Base-by-base conservation (phyloP, 2,113 vertebrate genomes). In the Neogale vison region DNA sequence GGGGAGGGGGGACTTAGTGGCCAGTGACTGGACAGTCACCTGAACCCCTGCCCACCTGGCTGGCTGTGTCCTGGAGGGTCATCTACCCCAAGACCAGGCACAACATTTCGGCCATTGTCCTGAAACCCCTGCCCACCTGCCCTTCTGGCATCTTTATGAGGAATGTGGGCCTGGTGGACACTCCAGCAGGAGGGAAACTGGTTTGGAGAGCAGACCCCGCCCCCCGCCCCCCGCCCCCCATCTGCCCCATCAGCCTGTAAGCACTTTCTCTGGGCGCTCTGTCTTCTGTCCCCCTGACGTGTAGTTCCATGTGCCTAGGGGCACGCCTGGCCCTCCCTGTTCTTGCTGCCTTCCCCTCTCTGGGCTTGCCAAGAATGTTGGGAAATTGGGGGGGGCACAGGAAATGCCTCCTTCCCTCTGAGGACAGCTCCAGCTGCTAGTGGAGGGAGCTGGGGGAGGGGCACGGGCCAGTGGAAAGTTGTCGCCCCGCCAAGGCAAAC, bases 391-490 rank as follows among this genome's bases (percentile, higher is more conserved):
- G 47, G 98, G 92, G 97, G 88, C 97, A 98, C 98, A 98, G 99
- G 99, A 99, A 99, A 99, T 99, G 98, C 98, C 98, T 98, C 98
- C 98, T 98, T 98, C 98, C 97, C 98, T 98, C 96, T 97, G 97
- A 99, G 97, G 98, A 97, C 97, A 86, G 98, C 98, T 98, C 98
- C 98, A 98, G 98, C 98, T 98, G 98, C 98, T 98, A 96, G 98
- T 12, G 98, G 98, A 98, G 96, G 98, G 97, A 95, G 95, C 96
- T 93, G 96, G 97, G 97, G 93, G 98, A 92, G 97, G 97, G 97
- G 98, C 90, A 97, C 96, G 81, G 97, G 97, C 96, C 93, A 96
- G 98, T 98, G 98, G 98, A 99, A 99, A 99, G 98, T 97, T 98
- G 99, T 97, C 96, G 97, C 45, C 87, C 97, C 98, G 98, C 99